Conservation (phyloP, 2,888 invertebrate genomes). For the Epistrophe grossulariae region DNA sequence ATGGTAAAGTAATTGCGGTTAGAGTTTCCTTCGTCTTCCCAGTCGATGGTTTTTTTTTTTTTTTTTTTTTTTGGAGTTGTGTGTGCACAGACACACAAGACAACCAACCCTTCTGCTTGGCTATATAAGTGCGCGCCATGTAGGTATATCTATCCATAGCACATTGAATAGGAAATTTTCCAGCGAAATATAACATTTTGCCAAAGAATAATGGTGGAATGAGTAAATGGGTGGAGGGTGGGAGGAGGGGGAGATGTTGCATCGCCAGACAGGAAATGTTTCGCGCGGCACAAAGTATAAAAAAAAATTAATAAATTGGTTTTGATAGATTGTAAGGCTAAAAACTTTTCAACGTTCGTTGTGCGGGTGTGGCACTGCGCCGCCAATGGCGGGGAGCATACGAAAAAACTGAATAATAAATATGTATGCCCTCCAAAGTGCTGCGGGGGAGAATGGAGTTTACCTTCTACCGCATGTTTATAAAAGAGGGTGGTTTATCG, state of each 20-base stretch:
- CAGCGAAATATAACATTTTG: conserved; percentile 58
- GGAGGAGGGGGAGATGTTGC: conserved; percentile 22
- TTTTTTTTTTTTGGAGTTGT: too few species aligned
- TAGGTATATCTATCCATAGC: conserved; percentile 6
- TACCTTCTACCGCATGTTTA: conserved; percentile 25
- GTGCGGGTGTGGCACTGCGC: conserved; percentile 63
- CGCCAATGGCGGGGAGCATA: conserved; percentile 29
- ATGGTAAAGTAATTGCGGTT: conserved; percentile 77
- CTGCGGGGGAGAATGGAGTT: not conserved
- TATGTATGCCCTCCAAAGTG: not conserved
- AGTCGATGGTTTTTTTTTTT: not conserved
- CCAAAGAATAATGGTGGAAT: not conserved
- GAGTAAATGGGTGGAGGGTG: not conserved
- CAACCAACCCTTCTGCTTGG: conserved; percentile 11
- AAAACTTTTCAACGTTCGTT: conserved; percentile 60
- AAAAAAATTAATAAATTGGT: conserved; percentile 76
- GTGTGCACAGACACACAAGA: conserved; percentile 34
- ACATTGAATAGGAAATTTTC: conserved; percentile 59
- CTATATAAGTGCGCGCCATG: conserved; percentile 1
- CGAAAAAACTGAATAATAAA: conserved; percentile 30
- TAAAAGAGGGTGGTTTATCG: conserved; percentile 64
- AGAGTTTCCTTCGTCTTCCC: conserved; percentile 59
- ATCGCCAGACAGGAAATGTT: conserved; percentile 74
- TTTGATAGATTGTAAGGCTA: conserved; percentile 76
- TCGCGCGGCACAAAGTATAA: conserved; percentile 72